phyloP scores from a whole-genome alignment of 2,797 vertebrate genomes.

The Falco biarmicus region DNA sequence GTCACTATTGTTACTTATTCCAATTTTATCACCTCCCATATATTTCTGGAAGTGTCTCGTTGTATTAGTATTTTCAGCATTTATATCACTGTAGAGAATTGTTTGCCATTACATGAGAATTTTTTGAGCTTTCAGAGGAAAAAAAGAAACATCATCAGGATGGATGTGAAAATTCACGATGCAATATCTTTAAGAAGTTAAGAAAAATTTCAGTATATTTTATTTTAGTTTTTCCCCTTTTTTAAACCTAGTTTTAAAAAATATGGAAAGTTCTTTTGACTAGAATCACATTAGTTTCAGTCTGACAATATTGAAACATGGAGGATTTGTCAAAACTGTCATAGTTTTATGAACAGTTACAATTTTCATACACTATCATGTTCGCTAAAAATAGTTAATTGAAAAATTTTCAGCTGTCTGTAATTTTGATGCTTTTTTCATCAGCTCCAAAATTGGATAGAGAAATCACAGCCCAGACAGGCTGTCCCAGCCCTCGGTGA shows the following conservation, averaged over 20 bases:
- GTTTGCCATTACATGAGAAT: background rate
- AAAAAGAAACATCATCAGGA: background rate
- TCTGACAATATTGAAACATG: background rate
- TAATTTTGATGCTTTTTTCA: background rate
- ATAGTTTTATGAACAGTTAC: background rate
- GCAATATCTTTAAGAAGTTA: background rate
- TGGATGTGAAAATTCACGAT: background rate
- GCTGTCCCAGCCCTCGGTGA: background rate
- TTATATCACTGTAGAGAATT: background rate
- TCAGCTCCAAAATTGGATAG: background rate
- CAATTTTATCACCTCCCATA: background rate
- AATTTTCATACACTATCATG: background rate
- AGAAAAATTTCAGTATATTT: background rate
- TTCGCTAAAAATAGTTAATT: background rate
- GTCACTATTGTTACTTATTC: background rate
- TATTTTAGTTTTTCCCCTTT: background rate
- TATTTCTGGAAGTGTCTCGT: background rate
- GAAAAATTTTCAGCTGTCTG: background rate
- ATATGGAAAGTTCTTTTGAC: background rate
- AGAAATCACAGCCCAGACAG: background rate
- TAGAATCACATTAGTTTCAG: background rate
- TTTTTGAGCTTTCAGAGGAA: background rate
- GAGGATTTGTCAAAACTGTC: slow-evolving; percentile 7
- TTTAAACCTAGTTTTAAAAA: background rate
- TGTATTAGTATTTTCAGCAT: background rate